Evolutionary conservation across 1,140 invertebrate species (phyloP).

Genomic region (Eumeta japonica): DNA sequence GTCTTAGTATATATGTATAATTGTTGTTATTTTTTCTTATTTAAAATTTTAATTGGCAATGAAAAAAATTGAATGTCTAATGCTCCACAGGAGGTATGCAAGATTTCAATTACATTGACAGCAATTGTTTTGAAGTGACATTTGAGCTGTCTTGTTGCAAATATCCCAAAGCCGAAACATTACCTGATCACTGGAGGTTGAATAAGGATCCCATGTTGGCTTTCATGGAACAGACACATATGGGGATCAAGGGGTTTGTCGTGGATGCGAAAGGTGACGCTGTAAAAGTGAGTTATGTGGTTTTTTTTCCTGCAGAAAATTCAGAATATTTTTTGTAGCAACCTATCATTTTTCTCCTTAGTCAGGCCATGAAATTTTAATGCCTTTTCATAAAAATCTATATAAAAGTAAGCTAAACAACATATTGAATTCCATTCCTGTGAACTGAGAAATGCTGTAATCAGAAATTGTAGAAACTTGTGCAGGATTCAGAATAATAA

Average conservation of each 20-base stretch:
- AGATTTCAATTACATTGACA: constrained; percentile 95
- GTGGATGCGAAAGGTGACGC: constrained; percentile 37
- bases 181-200: constrained; percentile 80
- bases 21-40: constrained; percentile 3
- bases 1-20: constrained; percentile 4
- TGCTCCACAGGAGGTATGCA: constrained; percentile 89
- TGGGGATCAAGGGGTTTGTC: constrained; percentile 75
- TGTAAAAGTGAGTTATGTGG: constrained; percentile 33
- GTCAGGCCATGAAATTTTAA: background rate
- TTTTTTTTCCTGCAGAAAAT: too few relatives aligned
- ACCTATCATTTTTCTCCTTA: background rate
- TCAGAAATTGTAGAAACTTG: too few relatives aligned
- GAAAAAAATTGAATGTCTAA: background rate
- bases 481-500: too few relatives aligned
- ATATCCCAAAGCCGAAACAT: constrained; percentile 70
- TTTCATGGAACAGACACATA: constrained; percentile 83
- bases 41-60: background rate
- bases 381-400: background rate
- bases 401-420: background rate
- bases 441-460: too few relatives aligned
- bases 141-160: constrained; percentile 97
- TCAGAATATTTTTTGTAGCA: background rate
- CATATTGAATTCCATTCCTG: too few relatives aligned
- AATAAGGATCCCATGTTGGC: constrained; percentile 86
- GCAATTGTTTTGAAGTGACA: constrained; percentile 96